A percentile compares a stretch with the other conserved stretches of the same genome.
These are phyloP conservation scores for Patiria miniata DNA, from an alignment of 35 echinoderm and acorn worm species.

Conservation along the genomic window DNA sequence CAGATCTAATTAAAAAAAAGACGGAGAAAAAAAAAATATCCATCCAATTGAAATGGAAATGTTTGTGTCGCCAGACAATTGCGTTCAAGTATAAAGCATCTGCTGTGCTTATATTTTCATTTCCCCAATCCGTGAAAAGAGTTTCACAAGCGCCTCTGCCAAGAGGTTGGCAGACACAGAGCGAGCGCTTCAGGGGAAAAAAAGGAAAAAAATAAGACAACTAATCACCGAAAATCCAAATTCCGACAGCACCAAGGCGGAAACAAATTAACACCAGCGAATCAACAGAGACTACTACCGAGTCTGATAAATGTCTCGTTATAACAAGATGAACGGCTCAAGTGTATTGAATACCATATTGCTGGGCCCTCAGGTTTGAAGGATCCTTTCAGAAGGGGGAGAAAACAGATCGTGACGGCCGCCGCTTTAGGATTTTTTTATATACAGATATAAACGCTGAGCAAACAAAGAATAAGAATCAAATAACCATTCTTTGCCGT, in stretches of 20 bases:
- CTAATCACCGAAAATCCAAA: constrained; percentile 19
- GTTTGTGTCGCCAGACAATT: constrained; percentile 25
- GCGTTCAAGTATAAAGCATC: constrained; percentile 28
- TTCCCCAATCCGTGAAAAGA: constrained; percentile 10
- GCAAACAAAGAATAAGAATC: constrained; percentile 23
- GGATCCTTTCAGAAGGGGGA: constrained; percentile 10
- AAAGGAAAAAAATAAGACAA: neutral
- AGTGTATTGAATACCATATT: constrained; percentile 34
- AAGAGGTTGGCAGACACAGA: no score
- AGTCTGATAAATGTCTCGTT: constrained; percentile 33
- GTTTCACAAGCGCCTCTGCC: neutral
- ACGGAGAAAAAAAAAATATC: neutral
- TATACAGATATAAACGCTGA: neutral
- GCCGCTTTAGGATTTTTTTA: constrained; percentile 13
- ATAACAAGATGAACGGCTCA: constrained; percentile 31
- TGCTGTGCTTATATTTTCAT: constrained; percentile 20
- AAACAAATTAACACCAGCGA: constrained; percentile 31
- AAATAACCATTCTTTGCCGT: constrained; percentile 21
- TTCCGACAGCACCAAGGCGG: constrained; percentile 28
- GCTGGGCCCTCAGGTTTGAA: constrained; percentile 17
- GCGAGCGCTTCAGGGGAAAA: no score
- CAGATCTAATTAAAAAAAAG: constrained; percentile 31
- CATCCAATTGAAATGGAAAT: neutral
- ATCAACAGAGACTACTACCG: constrained; percentile 31
- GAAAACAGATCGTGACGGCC: constrained; percentile 30